Conservation (phyloP, 2,888 invertebrate genomes). For the Ochropleura leucogaster region DNA sequence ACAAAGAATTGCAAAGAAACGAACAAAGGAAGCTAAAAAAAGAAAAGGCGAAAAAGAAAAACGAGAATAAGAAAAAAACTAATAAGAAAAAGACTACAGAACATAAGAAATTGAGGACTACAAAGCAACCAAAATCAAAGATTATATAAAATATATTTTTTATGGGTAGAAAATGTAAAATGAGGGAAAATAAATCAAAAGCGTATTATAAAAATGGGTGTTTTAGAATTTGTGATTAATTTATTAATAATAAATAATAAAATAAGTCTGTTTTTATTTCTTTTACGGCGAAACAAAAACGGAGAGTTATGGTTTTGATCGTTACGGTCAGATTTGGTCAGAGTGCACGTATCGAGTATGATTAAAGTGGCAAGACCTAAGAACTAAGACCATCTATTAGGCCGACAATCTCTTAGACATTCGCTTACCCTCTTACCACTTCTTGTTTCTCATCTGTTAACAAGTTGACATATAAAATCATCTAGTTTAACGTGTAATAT, state of each 20-base stretch:
- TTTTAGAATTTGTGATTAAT: conserved; percentile 17
- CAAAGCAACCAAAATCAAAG: not conserved
- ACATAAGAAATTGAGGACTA: conserved; percentile 36
- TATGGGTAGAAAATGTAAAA: not conserved
- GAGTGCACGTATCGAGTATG: too few species aligned
- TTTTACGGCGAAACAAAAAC: not conserved
- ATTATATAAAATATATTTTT: not conserved
- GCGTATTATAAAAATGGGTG: not conserved
- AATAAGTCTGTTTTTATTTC: not conserved
- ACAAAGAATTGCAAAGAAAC: conserved; percentile 57
- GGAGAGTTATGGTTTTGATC: too few species aligned
- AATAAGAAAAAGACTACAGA: conserved; percentile 44
- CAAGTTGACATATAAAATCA: not conserved
- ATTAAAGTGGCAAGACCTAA: not conserved
- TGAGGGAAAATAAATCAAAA: not conserved
- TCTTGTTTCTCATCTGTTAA: not conserved
- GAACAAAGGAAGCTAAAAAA: conserved; percentile 45
- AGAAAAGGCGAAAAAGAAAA: conserved; percentile 39
- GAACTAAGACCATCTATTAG: not conserved
- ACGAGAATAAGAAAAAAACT: conserved; percentile 40
- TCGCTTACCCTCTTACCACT: not conserved
- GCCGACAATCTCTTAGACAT: not conserved
- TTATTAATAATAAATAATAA: not conserved
- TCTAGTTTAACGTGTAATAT: not conserved
- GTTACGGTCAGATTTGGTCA: not conserved